Base-by-base conservation (phyloP, 2,888 invertebrate genomes). In the Epinotia ramella region DNA sequence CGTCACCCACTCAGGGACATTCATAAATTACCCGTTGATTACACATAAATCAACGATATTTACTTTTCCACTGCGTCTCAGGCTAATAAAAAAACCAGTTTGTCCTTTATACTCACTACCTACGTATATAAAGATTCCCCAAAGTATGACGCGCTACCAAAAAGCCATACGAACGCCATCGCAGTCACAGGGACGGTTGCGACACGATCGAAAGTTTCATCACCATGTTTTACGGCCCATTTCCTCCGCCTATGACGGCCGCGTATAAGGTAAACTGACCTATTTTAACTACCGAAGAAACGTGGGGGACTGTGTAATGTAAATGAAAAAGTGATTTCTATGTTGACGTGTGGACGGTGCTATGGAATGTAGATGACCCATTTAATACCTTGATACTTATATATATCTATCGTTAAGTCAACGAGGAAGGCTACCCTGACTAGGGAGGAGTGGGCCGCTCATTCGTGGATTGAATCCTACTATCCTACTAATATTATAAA, bases 231-330 rank as follows among this genome's bases (percentile, higher is more conserved):
- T 81, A 84, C 77, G 77, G 70, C 74, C 76, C 74, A 79, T 79
- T 84, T 81, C 80, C 81, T 80, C 75, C 77, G 73, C 65, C 73
- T 71, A 65, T 69, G 74, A 69, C 63, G 73, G 73, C 0, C 73
- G 60, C 64, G 74, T 76, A 44, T 81, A 80, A 80, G 82, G 81
- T 80, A 72, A 73, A 77, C 77, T 83, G 84, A 82, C 86, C 86
- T 80, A 84, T 83, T 85, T 86, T 77, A 44, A 70, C 70, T n/a
- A 60, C 53, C 60, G 33, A 76, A 71, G 66, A 71, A 53, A 68
- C 73, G 68, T 68, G 28, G 73, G 63, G 73, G 57, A 64, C 57
- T 69, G 20, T 63, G 53, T 69, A 69, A 75, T 63, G 53, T 69
- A 69, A 75, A 76, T n/a, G 63, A 24, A n/a, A 53, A 53, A 53